Conservation (phyloP, 2,113 vertebrate species). For the Propithecus coquereli region DNA sequence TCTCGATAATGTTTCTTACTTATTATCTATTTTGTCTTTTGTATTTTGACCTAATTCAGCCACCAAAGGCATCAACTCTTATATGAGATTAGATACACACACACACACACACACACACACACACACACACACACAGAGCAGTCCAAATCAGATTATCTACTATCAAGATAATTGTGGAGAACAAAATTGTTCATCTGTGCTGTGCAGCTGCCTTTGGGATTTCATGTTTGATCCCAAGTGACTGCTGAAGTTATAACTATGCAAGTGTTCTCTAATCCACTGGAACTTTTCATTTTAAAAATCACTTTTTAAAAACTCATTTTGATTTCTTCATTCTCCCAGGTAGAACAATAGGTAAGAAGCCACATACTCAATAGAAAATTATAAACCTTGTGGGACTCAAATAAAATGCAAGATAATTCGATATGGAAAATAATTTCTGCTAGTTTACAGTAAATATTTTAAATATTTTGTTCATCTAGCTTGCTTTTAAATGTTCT, state of each 20-base stretch:
- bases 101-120: conserved; percentile 54
- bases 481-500: background rate
- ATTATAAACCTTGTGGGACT: background rate
- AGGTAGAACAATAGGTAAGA: background rate
- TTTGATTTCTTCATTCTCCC: conserved; percentile 9
- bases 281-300: conserved; percentile 63
- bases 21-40: conserved; percentile 87
- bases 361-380: background rate
- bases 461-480: background rate
- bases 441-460: background rate
- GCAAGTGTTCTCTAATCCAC: conserved; percentile 21
- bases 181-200: conserved; percentile 81
- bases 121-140: conserved; percentile 29
- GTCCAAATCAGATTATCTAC: conserved; percentile 85
- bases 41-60: conserved; percentile 86
- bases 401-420: background rate
- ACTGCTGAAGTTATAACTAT: conserved; percentile 49
- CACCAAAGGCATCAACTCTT: conserved; percentile 79
- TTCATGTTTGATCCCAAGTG: conserved; percentile 82
- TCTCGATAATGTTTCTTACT: conserved; percentile 84
- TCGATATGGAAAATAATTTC: background rate
- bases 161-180: conserved; percentile 87
- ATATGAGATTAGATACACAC: conserved; percentile 78
- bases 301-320: conserved; percentile 24
- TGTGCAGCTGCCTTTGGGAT: conserved; percentile 80